Conservation (phyloP, 2,888 invertebrate genomes). For the Drosophila hamatofila region DNA sequence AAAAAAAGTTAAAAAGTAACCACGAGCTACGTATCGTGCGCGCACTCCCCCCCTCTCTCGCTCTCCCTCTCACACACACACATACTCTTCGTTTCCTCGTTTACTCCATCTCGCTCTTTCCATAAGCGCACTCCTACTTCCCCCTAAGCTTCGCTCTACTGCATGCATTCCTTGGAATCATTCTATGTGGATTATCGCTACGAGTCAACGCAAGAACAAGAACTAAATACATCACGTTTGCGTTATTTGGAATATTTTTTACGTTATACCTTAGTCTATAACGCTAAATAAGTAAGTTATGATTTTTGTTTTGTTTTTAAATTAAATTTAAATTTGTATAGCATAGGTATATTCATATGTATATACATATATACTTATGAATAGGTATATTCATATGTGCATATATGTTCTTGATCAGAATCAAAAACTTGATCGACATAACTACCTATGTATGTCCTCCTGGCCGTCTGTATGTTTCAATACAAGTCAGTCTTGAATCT, state of each 20-base stretch:
- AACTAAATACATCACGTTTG: slow-evolving; percentile 12
- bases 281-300: slow-evolving; percentile 80
- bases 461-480: too few relatives aligned
- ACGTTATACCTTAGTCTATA: slow-evolving; percentile 80
- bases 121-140: slow-evolving; percentile 12
- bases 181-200: slow-evolving; percentile 74
- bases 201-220: slow-evolving; percentile 20
- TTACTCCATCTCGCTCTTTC: neutral
- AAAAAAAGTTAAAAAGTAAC: slow-evolving; percentile 39
- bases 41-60: slow-evolving; percentile 19
- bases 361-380: too few relatives aligned
- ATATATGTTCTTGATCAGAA: too few relatives aligned
- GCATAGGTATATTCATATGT: too few relatives aligned
- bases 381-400: too few relatives aligned
- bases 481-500: neutral
- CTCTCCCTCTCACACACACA: slow-evolving; percentile 4
- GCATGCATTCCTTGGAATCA: slow-evolving; percentile 76
- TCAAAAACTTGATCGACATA: too few relatives aligned
- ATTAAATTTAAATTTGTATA: too few relatives aligned
- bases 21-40: slow-evolving; percentile 44
- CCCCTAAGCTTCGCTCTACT: slow-evolving; percentile 54
- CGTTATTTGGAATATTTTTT: slow-evolving; percentile 80
- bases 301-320: too few relatives aligned
- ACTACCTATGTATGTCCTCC: too few relatives aligned
- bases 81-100: neutral